A percentile compares a stretch with the other conserved stretches of the same genome.
Evolutionary conservation across 1,140 invertebrate species (phyloP).

Genomic region (Brachionus koreanus): DNA sequence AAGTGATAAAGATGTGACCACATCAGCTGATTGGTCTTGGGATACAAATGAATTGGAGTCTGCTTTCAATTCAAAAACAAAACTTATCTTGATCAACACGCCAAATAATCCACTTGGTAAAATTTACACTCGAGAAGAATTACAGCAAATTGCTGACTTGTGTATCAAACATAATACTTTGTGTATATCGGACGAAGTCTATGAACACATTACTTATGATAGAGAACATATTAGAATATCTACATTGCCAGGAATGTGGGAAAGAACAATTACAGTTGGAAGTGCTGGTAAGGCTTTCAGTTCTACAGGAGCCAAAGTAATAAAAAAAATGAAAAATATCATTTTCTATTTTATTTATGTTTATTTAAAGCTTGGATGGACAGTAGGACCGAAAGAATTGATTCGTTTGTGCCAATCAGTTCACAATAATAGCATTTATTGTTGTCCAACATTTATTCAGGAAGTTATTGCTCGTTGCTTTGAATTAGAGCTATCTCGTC

Average conservation of each 20-base stretch:
- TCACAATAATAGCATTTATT: slow-evolving; percentile 91
- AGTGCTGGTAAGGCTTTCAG: slow-evolving; percentile 96
- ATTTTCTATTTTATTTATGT: slow-evolving; percentile 4
- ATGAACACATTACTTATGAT: slow-evolving; percentile 91
- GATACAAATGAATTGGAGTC: slow-evolving; percentile 75
- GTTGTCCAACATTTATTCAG: slow-evolving; percentile 75
- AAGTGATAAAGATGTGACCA: slow-evolving; percentile 54
- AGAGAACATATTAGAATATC: slow-evolving; percentile 84
- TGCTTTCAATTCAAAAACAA: slow-evolving; percentile 84
- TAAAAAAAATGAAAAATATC: slow-evolving; percentile 45
- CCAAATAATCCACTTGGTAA: slow-evolving; percentile 94
- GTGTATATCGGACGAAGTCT: slow-evolving; percentile 92
- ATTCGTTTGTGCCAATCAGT: slow-evolving; percentile 75
- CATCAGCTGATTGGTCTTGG: slow-evolving; percentile 81
- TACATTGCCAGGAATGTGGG: slow-evolving; percentile 93
- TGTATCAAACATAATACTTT: slow-evolving; percentile 88
- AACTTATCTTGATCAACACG: slow-evolving; percentile 90
- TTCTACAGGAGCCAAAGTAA: slow-evolving; percentile 85
- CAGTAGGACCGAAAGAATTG: slow-evolving; percentile 64
- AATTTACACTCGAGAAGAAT: slow-evolving; percentile 63
- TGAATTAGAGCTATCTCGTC: slow-evolving; percentile 73
- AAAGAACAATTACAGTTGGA: slow-evolving; percentile 91
- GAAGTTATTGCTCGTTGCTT: slow-evolving; percentile 86
- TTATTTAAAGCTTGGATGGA: slow-evolving; percentile 76
- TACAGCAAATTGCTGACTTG: slow-evolving; percentile 73